Base-by-base conservation (phyloP, 1,140 invertebrate species). In the Palaemon carinicauda region DNA sequence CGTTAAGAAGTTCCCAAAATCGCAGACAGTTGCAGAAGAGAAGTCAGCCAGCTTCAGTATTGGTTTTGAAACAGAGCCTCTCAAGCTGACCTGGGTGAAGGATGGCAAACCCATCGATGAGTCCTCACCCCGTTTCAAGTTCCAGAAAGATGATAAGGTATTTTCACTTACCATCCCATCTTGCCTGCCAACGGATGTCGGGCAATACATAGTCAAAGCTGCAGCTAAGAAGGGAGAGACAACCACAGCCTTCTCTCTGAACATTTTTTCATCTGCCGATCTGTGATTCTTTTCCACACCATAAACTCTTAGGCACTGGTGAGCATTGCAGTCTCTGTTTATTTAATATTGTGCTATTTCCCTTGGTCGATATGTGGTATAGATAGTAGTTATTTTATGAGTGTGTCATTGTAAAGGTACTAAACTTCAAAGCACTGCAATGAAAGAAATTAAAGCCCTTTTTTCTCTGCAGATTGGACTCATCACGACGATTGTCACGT, bases 121-220 rank as follows among this genome's bases (percentile, higher is more conserved):
- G 82, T 94, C 94, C 56, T 95, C 94, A 69, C 93, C 94, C 53
- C 94, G 95, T 91, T 97, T 96, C 91, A 95, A 95, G 89, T 96
- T 97, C 91, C 95, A 94, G 54, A 95, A 95, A 91, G 95, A 96
- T 90, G 95, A 94, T 88, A 96, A 95, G 89, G 94, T 94, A 89
- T 89, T 88, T 75, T 94, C 95, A 90, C 92, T 94, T 81, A 93
- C 93, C 87, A 96, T 98, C 87, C 93, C 94, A 60, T 94, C 94
- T 81, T 95, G 95, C 91, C 94, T 94, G 83, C 91, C 94, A 56
- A 95, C 95, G 84, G 97, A 99, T 92, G 93, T 96, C 88, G 97
- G 97, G 33, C 96, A 97, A 91, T 99, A 98, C 92, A 93, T 95
- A 86, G 96, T 97, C 7, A 95, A 95, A 90, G 96, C 95, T n/a